These are phyloP conservation scores for Taenioides sp. DNA, from an alignment of 2,797 vertebrate genomes.

Conservation along the genomic window DNA sequence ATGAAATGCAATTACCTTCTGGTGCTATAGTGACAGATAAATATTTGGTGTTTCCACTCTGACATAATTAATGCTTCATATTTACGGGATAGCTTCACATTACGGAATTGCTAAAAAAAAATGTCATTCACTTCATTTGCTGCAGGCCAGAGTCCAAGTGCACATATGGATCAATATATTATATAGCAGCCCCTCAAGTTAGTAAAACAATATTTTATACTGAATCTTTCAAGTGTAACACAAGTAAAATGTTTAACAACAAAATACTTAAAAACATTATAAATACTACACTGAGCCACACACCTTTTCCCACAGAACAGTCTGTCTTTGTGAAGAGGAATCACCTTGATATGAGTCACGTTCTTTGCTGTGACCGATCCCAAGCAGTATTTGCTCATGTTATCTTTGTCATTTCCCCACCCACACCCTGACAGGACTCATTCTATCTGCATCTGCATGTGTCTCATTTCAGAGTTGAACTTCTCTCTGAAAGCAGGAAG, in stretches of 20 bases:
- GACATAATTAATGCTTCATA: background rate
- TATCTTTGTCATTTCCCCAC: constrained; percentile 42
- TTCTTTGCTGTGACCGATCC: constrained; percentile 29
- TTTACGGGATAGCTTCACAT: background rate
- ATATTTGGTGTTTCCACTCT: no score
- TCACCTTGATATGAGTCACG: constrained; percentile 39
- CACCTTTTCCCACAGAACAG: constrained; percentile 3
- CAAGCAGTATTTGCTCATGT: constrained; percentile 38
- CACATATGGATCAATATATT: constrained; percentile 1
- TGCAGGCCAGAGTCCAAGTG: constrained; percentile 40
- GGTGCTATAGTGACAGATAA: no score
- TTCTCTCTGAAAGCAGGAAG: background rate
- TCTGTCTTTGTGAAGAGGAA: constrained; percentile 5
- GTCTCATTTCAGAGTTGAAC: background rate
- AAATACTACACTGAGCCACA: background rate
- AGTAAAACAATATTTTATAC: background rate
- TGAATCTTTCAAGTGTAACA: background rate
- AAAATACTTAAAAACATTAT: background rate
- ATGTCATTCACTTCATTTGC: constrained; percentile 14
- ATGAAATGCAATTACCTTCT: no score
- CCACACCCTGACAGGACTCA: constrained; percentile 27
- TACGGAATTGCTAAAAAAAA: background rate
- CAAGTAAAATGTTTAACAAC: background rate
- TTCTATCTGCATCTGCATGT: background rate
- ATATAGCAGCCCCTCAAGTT: background rate